Evolutionary conservation across 2,888 invertebrate genomes (phyloP).

Genomic region (Epirrhoe alternata): DNA sequence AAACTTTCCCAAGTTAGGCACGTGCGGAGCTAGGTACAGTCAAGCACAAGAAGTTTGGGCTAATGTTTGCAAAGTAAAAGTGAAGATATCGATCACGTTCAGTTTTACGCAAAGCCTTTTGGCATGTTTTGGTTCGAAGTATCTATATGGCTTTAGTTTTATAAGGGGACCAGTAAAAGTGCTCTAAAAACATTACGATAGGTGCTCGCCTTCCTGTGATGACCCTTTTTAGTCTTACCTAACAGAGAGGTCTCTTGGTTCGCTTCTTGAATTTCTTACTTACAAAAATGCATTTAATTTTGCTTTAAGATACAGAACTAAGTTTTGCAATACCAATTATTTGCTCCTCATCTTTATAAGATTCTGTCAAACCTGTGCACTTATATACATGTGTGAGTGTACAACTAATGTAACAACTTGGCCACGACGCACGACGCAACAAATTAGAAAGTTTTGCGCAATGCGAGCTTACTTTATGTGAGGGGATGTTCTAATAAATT

Average conservation of each 20-base stretch:
- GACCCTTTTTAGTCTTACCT: no score
- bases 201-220: no score
- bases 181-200: no score
- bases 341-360: not conserved
- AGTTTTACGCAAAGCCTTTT: constrained; percentile 1
- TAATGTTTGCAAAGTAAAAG: not conserved
- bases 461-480: constrained; percentile 43
- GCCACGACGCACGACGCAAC: constrained; percentile 54
- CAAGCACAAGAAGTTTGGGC: constrained; percentile 15
- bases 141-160: no score
- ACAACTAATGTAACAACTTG: constrained; percentile 42
- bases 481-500: constrained; percentile 60
- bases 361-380: not conserved
- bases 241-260: not conserved
- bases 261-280: not conserved
- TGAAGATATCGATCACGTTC: not conserved
- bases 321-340: not conserved
- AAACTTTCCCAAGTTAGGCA: constrained; percentile 48
- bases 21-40: constrained; percentile 37
- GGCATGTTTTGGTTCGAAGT: no score
- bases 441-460: constrained; percentile 67
- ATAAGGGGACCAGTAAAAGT: no score
- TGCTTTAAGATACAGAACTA: no score
- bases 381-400: constrained; percentile 28
- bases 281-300: not conserved